Conservation (phyloP, 2,797 vertebrate genomes). For the Chiroxiphia lanceolata region DNA sequence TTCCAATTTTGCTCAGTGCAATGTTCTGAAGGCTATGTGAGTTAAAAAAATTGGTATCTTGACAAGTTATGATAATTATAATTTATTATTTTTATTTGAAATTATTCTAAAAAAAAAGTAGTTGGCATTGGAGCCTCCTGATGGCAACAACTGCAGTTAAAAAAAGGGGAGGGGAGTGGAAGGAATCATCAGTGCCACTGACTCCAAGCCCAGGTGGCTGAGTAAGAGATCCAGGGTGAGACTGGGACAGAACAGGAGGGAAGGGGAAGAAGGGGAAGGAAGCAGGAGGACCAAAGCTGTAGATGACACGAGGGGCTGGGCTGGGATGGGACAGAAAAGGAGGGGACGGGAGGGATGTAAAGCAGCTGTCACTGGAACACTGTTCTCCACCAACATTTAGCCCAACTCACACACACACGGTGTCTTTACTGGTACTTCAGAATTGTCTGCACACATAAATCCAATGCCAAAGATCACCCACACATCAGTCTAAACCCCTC, state of each 20-base stretch:
- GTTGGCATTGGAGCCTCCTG: not conserved
- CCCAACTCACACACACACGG: not conserved
- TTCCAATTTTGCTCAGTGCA: slow-evolving; percentile 67
- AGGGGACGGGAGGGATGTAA: not conserved
- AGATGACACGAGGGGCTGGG: not conserved
- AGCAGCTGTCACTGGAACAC: slow-evolving; percentile 28
- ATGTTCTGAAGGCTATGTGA: slow-evolving; percentile 44
- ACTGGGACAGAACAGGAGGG: slow-evolving; percentile 19
- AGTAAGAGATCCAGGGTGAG: not conserved
- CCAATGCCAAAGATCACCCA: not conserved
- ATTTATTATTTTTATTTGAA: not conserved
- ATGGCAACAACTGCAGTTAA: not conserved
- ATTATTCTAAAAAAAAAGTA: not conserved
- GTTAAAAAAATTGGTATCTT: not conserved
- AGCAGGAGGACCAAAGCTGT: slow-evolving; percentile 32
- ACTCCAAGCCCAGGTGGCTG: not conserved
- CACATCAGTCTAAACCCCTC: not conserved
- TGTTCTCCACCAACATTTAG: not conserved
- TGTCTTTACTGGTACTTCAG: not conserved
- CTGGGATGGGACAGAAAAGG: too few species aligned
- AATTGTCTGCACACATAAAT: not conserved
- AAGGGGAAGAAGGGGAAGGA: not conserved
- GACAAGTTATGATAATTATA: not conserved
- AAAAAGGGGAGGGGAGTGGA: not conserved
- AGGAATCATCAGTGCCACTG: not conserved